These are phyloP conservation scores for Cyclargus thomasi DNA, from an alignment of 1,140 invertebrate genomes.

Conservation along the genomic window DNA sequence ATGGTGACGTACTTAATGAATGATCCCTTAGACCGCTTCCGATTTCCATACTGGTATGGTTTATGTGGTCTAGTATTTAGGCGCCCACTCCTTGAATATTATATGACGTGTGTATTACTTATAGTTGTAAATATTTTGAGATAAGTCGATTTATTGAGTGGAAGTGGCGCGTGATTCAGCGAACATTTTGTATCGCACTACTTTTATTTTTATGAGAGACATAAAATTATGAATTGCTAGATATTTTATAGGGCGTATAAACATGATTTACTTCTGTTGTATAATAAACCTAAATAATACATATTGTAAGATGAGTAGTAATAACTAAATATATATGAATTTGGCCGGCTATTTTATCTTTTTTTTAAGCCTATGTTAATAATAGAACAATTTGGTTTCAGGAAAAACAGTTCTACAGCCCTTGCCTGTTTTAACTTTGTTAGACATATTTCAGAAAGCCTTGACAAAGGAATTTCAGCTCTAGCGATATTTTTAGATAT, in stretches of 20 bases:
- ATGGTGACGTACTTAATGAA: too few relatives aligned
- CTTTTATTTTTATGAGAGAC: neutral
- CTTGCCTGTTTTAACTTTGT: too few relatives aligned
- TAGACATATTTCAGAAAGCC: too few relatives aligned
- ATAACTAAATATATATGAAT: too few relatives aligned
- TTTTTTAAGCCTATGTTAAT: too few relatives aligned
- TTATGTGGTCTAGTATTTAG: slow-evolving; percentile 67
- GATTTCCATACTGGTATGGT: slow-evolving; percentile 52
- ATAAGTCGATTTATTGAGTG: slow-evolving; percentile 11
- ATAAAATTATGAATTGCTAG: neutral
- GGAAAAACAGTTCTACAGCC: too few relatives aligned
- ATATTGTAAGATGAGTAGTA: too few relatives aligned
- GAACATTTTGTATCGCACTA: neutral
- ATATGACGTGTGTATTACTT: slow-evolving; percentile 66
- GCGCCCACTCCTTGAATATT: slow-evolving; percentile 70
- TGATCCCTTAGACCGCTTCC: slow-evolving; percentile 43
- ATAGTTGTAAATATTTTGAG: slow-evolving; percentile 28
- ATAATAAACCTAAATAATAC: neutral
- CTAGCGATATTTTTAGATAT: too few relatives aligned
- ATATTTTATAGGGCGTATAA: neutral
- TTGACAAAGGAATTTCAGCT: too few relatives aligned
- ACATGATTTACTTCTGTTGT: neutral
- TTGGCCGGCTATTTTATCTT: too few relatives aligned
- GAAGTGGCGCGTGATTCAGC: neutral
- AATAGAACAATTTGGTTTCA: too few relatives aligned